A percentile compares a stretch with the other conserved stretches of the same genome.
These are phyloP conservation scores for Peromyscus attwateri DNA, from an alignment of 2,797 vertebrate species.

Conservation along the genomic window DNA sequence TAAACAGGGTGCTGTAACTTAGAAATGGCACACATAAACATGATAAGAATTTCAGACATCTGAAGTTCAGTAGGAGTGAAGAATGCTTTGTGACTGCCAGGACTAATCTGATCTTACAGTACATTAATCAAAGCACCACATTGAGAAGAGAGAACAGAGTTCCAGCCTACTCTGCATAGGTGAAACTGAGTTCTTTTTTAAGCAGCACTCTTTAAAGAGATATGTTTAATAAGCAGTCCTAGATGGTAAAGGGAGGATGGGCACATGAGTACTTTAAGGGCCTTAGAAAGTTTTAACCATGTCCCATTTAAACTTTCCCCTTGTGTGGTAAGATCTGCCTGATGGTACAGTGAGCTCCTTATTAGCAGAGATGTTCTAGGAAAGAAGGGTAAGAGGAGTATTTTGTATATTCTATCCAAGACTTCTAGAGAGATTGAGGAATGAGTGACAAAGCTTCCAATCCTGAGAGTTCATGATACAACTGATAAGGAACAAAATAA, in stretches of 20 bases:
- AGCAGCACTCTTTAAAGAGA: background rate
- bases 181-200: background rate
- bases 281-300: background rate
- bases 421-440: conserved; percentile 25
- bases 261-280: background rate
- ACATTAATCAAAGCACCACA: background rate
- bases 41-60: background rate
- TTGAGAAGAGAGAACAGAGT: background rate
- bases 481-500: background rate
- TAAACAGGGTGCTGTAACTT: background rate
- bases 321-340: background rate
- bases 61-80: background rate
- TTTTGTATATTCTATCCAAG: background rate
- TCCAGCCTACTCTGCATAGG: background rate
- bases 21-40: background rate
- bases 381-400: background rate
- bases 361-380: background rate
- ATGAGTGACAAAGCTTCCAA: background rate
- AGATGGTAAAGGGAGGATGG: background rate
- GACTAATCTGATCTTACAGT: background rate
- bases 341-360: background rate
- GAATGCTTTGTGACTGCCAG: background rate
- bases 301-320: background rate
- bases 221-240: background rate
- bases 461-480: background rate